These are phyloP conservation scores for Trichomycterus rosablanca DNA, from an alignment of 2,113 vertebrate genomes.

Conservation along the genomic window DNA sequence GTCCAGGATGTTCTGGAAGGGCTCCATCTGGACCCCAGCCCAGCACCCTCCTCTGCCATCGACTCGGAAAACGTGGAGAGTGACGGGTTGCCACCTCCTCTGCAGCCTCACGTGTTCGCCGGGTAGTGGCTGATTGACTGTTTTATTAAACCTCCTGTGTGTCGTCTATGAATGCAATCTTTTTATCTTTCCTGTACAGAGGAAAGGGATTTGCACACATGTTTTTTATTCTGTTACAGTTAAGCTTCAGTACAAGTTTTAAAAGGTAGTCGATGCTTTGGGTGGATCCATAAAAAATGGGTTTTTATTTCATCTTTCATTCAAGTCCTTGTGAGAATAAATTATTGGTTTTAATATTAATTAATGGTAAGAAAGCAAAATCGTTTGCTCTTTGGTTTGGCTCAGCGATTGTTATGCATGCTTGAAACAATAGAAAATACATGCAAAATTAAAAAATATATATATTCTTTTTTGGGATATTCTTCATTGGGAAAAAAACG, in stretches of 20 bases:
- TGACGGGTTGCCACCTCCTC: slow-evolving; percentile 86
- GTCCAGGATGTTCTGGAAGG: slow-evolving; percentile 83
- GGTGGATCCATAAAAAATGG: no score
- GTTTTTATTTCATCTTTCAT: no score
- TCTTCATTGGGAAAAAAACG: no score
- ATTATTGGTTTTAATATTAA: no score
- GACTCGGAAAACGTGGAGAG: slow-evolving; percentile 94
- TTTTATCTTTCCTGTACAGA: slow-evolving; percentile 18
- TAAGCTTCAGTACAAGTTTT: slow-evolving; percentile 5
- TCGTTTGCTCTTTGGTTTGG: no score
- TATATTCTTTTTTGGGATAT: not conserved
- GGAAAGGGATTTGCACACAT: slow-evolving; percentile 28
- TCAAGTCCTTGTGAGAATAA: no score
- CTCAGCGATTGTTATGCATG: no score
- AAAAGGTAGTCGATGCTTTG: no score
- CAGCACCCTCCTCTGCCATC: slow-evolving; percentile 76
- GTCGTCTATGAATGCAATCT: not conserved
- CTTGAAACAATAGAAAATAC: no score
- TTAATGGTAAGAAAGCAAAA: no score
- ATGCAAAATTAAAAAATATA: no score
- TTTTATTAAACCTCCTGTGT: not conserved
- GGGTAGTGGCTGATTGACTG: slow-evolving; percentile 58
- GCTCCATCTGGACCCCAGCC: slow-evolving; percentile 70
- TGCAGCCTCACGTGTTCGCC: slow-evolving; percentile 88
- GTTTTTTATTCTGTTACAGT: slow-evolving; percentile 16